Evolutionary conservation across 2,888 invertebrate species (phyloP).

Genomic region (Kryphioiulus occultus): DNA sequence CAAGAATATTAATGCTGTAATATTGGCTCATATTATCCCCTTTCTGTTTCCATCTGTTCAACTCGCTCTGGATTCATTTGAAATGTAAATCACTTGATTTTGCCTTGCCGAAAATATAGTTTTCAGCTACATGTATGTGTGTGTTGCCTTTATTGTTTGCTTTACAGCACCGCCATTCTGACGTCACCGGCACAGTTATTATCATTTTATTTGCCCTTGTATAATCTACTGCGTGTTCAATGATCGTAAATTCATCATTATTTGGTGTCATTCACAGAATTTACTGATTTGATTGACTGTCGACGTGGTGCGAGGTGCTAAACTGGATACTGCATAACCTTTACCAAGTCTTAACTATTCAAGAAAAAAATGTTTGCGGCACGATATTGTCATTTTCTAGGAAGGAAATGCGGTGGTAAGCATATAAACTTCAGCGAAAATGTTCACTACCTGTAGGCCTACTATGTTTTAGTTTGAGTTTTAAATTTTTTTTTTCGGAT

Average conservation of each 20-base stretch:
- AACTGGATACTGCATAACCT: not conserved
- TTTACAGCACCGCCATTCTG: not conserved
- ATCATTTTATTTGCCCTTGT: not conserved
- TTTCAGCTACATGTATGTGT: not conserved
- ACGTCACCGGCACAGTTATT: not conserved
- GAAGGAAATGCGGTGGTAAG: not conserved
- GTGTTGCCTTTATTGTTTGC: not conserved
- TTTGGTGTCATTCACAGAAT: not conserved
- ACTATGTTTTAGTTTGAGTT: too few relatives aligned
- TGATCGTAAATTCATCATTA: not conserved
- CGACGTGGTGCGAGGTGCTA: not conserved
- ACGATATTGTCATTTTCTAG: not conserved
- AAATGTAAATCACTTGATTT: not conserved
- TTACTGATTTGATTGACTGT: not conserved
- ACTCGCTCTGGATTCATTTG: too few relatives aligned
- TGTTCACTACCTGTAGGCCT: not conserved
- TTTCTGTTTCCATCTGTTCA: too few relatives aligned
- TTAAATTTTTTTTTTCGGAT: too few relatives aligned
- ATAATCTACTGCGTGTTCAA: not conserved
- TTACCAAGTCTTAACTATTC: not conserved
- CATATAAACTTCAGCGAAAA: not conserved
- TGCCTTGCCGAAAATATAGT: too few relatives aligned
- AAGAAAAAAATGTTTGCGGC: constrained; percentile 23
- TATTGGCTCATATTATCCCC: too few relatives aligned
- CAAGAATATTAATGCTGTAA: too few relatives aligned